Evolutionary conservation across 2,113 vertebrate genomes (phyloP).

Genomic region (Pseudolaguvia tuberculata): DNA sequence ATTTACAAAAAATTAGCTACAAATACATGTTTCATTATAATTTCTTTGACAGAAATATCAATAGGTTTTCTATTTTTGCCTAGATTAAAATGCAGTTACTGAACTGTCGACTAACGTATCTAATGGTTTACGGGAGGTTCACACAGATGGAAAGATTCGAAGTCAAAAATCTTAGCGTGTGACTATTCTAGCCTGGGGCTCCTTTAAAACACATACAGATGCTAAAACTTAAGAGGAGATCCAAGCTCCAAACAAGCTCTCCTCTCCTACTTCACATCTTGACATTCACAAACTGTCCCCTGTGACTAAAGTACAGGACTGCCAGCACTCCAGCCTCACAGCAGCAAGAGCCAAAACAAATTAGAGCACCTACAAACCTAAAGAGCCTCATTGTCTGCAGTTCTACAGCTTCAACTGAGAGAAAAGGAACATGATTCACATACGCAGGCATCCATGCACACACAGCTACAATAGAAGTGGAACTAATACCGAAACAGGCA

Average conservation of each 20-base stretch:
- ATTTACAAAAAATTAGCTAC: not conserved
- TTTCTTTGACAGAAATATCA: not conserved
- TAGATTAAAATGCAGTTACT: not conserved
- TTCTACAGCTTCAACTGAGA: slow-evolving; percentile 71
- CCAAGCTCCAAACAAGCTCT: slow-evolving; percentile 31
- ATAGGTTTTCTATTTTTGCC: not conserved
- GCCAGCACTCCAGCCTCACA: slow-evolving; percentile 57
- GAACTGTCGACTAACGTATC: not conserved
- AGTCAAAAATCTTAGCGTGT: slow-evolving; percentile 10
- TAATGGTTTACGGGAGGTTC: slow-evolving; percentile 19
- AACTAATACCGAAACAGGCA: slow-evolving; percentile 28
- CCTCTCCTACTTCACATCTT: slow-evolving; percentile 54
- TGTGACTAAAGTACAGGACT: slow-evolving; percentile 62
- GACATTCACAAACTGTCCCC: slow-evolving; percentile 58
- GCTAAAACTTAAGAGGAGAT: slow-evolving; percentile 22
- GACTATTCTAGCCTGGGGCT: slow-evolving; percentile 12
- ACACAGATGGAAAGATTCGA: not conserved
- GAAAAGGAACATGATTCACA: slow-evolving; percentile 68
- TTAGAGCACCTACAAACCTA: slow-evolving; percentile 73
- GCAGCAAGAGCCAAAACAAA: slow-evolving; percentile 70
- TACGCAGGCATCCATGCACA: slow-evolving; percentile 46
- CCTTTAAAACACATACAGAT: slow-evolving; percentile 44
- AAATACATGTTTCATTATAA: not conserved
- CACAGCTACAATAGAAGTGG: slow-evolving; percentile 22
- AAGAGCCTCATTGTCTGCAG: slow-evolving; percentile 71